Base-by-base conservation (phyloP, 1,140 invertebrate species). In the Triops longicaudatus region DNA sequence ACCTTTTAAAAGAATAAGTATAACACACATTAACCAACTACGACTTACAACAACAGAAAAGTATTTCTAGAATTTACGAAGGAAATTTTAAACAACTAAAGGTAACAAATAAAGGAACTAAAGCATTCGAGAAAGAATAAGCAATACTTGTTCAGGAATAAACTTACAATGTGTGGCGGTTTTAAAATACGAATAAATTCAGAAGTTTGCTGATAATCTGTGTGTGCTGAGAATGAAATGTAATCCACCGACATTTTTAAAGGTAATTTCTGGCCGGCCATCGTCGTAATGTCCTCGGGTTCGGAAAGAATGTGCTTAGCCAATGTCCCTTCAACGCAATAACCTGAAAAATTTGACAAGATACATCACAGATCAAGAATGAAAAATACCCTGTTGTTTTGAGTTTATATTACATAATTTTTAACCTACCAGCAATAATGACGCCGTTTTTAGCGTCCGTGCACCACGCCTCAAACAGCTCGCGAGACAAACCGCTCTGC, bases 391-490 rank as follows among this genome's bases (percentile, higher is more conserved):
- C 14, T 77, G 14, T 11, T 28, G 31, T 37, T 37, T 37, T 7
- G 2, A 7, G 31, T 37, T 37, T 37, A 27, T 10, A 1, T 14
- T 1, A 76, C 17, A 76, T 63, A 4, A 3, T 27, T 22, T 9
- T 72, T 22, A 73, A 26, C 50, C 5, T 80, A 88, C 90, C 97
- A 78, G 98, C 97, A 81, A 99, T 98, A 74, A 99, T 98, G 42
- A 97, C 95, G 1, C 98, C 98, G 86, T 99, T 99, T 82, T 98
- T 96, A 3, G 94, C 87, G 85, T 99, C 97, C 0, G 95, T 96
- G 83, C 97, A 99, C 98, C 98, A 99, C 1, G 90, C 93, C 85
- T 99, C 98, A 86, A 99, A 99, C 5, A 99, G 87, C 85, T 99
- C 98, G 42, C 98, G 86, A 0, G 96, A 98, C 1, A 99, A 85